Base-by-base conservation (phyloP, 1,140 invertebrate species). In the Trinorchestia longiramus region DNA sequence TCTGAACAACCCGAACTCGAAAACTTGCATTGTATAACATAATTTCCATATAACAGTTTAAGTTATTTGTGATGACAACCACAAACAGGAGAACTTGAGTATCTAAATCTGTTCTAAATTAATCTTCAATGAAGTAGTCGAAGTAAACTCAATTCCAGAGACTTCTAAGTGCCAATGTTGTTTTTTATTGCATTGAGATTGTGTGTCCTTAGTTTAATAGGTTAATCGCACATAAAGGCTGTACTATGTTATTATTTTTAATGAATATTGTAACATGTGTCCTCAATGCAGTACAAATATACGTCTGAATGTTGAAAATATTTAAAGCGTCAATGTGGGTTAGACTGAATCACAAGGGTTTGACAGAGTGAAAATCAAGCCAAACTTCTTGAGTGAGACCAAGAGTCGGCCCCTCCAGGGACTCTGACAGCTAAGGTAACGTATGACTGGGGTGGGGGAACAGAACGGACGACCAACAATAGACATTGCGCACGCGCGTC, bases 401-500 rank as follows among this genome's bases (percentile, higher is more conserved):
- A 43, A 94, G 41, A 43, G 92, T 3, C 92, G 44, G 41, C 92
- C 92, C 43, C 44, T 47, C 44, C 4, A 44, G 92, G 92, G 92
- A 47, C 3, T 19, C 43, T 94, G 92, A 47, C 92, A 94, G 92
- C 19, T 19, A 47, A 43, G 92, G 92, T 94, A 94, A 94, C 92
- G 36, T 94, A 94, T 47, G 92, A 47, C 92, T 43, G 44, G n/a
- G 43, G 92, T 47, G 92, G 92, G 92, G 92, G 42, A 92, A 23
- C 43, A 47, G 36, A 43, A 94, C 92, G 1, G 11, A 94, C n/a
- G 43, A 15, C 43, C 43, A 94, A 94, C 92, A 94, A 94, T 94
- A 44, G 92, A 43, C 92, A 94, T 94, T 94, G 92, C 92, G 92
- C 92, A 94, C 92, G 92, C 92, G 92, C 92, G 92, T 11, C 11